A percentile compares a stretch with the other conserved stretches of the same genome.
Evolutionary conservation across 2,113 vertebrate species (phyloP).

Genomic region (Neoarius graeffei): DNA sequence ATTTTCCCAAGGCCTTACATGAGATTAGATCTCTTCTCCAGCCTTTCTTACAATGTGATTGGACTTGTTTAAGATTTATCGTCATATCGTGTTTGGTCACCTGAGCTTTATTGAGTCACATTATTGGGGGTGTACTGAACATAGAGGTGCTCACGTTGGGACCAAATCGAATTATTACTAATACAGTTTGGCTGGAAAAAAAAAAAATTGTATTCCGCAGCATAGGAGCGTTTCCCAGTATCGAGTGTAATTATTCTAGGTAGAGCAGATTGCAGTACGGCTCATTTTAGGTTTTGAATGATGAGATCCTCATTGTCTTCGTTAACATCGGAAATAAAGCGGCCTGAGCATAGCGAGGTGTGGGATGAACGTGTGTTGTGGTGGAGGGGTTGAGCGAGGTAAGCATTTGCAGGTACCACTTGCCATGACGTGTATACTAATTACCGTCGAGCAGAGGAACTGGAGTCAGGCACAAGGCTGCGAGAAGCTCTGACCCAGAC

Average conservation of each 20-base stretch:
- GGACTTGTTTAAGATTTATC: conserved; percentile 72
- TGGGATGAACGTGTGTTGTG: conserved; percentile 58
- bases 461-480: conserved; percentile 87
- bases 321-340: conserved; percentile 75
- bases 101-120: conserved; percentile 50
- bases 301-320: conserved; percentile 84
- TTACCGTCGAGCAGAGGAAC: conserved; percentile 90
- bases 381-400: conserved; percentile 76
- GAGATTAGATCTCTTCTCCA: conserved; percentile 74
- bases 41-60: conserved; percentile 75
- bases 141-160: background rate
- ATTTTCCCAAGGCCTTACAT: conserved; percentile 75
- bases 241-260: conserved; percentile 63
- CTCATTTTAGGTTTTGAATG: conserved; percentile 81
- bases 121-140: background rate
- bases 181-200: background rate
- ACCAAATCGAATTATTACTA: background rate
- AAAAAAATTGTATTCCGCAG: background rate
- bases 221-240: background rate
- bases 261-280: conserved; percentile 76
- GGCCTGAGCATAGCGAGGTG: conserved; percentile 35
- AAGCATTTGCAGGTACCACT: conserved; percentile 88
- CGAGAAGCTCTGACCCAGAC: conserved; percentile 87
- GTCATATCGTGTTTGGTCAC: conserved; percentile 57
- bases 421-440: conserved; percentile 99